Conservation (phyloP, 30 jellyfish, hydroid and myxozoan genomes). For the Phacellophora camtschatica region DNA sequence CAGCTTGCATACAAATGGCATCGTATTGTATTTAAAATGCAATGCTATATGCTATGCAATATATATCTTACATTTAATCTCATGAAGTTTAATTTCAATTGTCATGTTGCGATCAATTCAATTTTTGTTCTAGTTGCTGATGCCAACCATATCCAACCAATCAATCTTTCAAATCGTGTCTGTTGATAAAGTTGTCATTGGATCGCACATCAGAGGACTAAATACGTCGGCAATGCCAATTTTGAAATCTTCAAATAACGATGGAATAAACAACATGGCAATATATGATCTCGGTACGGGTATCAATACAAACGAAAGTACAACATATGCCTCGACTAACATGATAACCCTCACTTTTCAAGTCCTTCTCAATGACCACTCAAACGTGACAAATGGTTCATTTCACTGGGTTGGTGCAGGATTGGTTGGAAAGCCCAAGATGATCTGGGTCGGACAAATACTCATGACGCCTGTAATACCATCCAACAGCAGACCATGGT, state of each 20-base stretch:
- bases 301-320: conserved; percentile 20
- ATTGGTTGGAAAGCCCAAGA: conserved; percentile 68
- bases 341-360: conserved; percentile 47
- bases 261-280: conserved; percentile 65
- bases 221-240: conserved; percentile 70
- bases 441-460: conserved; percentile 94
- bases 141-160: conserved; percentile 47
- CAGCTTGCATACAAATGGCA: no score
- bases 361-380: conserved; percentile 61
- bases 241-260: conserved; percentile 24
- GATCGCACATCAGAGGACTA: conserved; percentile 66
- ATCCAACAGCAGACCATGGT: conserved; percentile 52
- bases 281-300: conserved; percentile 80
- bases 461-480: conserved; percentile 37
- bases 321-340: conserved; percentile 27
- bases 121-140: conserved; percentile 58
- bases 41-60: no score
- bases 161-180: conserved; percentile 52
- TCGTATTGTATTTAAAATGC: no score
- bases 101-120: no score
- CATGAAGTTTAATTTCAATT: no score
- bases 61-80: no score
- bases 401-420: conserved; percentile 97
- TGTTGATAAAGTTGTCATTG: conserved; percentile 57
- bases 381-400: conserved; percentile 61